Conservation (phyloP, 2,888 invertebrate species). For the Pediacus dermestoides region DNA sequence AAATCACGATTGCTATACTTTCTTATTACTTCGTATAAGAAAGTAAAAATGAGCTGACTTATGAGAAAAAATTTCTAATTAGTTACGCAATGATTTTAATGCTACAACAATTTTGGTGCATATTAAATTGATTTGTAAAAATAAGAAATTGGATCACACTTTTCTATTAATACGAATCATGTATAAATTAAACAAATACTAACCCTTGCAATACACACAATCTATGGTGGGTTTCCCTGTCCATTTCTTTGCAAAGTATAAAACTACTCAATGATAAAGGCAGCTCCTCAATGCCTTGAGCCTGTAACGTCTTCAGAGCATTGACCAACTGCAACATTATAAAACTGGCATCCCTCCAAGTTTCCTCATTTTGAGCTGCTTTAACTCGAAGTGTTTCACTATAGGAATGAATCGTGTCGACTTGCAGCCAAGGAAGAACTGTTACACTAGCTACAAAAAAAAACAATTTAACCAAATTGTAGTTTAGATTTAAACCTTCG, state of each 20-base stretch:
- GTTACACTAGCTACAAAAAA: constrained; percentile 66
- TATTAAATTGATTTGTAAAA: too few relatives aligned
- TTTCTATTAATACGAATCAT: too few relatives aligned
- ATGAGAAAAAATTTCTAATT: too few relatives aligned
- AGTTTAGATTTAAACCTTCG: too few relatives aligned
- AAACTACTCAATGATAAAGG: constrained; percentile 69
- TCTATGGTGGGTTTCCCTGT: constrained; percentile 60
- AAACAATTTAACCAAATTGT: too few relatives aligned
- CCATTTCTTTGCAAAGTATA: constrained; percentile 65
- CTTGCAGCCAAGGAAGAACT: constrained; percentile 69
- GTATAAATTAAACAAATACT: constrained; percentile 29
- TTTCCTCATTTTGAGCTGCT: constrained; percentile 46
- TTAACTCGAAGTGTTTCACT: constrained; percentile 60
- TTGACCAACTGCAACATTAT: constrained; percentile 78
- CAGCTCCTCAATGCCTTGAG: constrained; percentile 77
- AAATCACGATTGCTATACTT: too few relatives aligned
- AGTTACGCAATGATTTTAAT: too few relatives aligned
- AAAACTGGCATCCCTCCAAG: constrained; percentile 67
- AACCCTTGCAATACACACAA: constrained; percentile 75
- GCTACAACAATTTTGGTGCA: too few relatives aligned
- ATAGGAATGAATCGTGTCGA: constrained; percentile 71
- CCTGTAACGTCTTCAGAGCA: constrained; percentile 76
- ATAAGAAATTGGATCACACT: too few relatives aligned
- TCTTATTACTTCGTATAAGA: too few relatives aligned
- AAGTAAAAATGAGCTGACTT: too few relatives aligned